Evolutionary conservation across 2,113 vertebrate species (phyloP), one percentile per base, ranked within the genome.

Genomic region (Mastomys coucha): DNA sequence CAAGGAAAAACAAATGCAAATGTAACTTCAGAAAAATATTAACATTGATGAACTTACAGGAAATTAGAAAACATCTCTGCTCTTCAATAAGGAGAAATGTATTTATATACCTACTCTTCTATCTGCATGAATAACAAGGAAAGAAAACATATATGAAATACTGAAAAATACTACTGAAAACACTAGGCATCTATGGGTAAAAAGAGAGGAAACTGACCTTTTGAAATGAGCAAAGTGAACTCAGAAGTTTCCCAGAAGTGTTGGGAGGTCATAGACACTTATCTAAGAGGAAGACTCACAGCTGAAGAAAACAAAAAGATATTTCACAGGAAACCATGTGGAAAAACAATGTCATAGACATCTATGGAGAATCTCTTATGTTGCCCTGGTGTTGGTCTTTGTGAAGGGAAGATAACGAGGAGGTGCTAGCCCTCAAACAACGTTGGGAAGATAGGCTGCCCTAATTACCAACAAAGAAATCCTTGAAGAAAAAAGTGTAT

Each of bases 151-250:
- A 4, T 4, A 4, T 77, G 28, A 51, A 19, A n/a, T 14, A 13
- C 45, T 42, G 31, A 65, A 72, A 7, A 0, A 1, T n/a, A 28
- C 13, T 80, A 80, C 12, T 13, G 17, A 3, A 58, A 36, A 51
- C 12, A 33, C 5, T 39, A 8, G 36, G 5, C 7, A 31, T 42
- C 3, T 19, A 28, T 13, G 11, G 42, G 36, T 6, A 56, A 53
- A 5, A 56, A 45, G 0, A 9, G 10, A 12, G 17, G 3, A 42
- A 19, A 28, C 42, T 60, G 28, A 28, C 1, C 5, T 10, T 2
- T 28, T 20, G 2, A 60, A 12, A 8, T 12, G 28, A 16, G 12
- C 28, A 20, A 42, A 10, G 26, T 49, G 69, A 51, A 56, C 10
- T 63, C 39, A 26, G 9, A n/a, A n/a, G 12, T 26, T 75, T 5